Evolutionary conservation across 2,113 vertebrate genomes (phyloP).

Genomic region (Dipodomys stephensi): DNA sequence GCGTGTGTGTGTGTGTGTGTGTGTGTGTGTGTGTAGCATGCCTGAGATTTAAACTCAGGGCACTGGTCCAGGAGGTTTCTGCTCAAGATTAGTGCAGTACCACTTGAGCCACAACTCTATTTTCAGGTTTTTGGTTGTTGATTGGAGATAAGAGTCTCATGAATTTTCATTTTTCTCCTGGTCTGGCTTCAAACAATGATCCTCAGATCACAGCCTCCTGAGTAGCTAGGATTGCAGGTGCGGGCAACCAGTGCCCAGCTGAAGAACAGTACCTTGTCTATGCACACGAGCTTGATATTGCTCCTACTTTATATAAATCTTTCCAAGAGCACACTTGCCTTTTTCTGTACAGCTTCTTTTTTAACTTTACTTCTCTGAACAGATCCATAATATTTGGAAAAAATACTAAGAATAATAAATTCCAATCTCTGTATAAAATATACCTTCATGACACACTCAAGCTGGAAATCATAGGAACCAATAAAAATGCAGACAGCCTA

Average conservation of each 20-base stretch:
- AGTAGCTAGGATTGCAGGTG: too few species aligned
- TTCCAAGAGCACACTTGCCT: conserved; percentile 19
- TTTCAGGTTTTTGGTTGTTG: too few species aligned
- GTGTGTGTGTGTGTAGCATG: too few species aligned
- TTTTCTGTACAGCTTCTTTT: conserved; percentile 67
- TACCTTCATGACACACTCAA: conserved; percentile 69
- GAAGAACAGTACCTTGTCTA: conserved; percentile 52
- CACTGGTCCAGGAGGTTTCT: too few species aligned
- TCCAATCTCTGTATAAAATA: conserved; percentile 79
- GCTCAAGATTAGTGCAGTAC: too few species aligned
- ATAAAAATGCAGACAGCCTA: conserved; percentile 80
- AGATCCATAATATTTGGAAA: conserved; percentile 63
- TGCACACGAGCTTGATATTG: conserved; percentile 45
- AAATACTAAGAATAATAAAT: conserved; percentile 81
- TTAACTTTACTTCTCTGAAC: conserved; percentile 74
- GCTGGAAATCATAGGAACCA: conserved; percentile 79
- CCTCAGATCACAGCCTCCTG: too few species aligned
- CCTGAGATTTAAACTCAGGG: too few species aligned
- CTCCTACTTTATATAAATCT: conserved; percentile 62
- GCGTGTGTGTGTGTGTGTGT: too few species aligned
- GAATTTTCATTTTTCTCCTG: too few species aligned
- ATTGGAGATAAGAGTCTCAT: too few species aligned
- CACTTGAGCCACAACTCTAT: too few species aligned
- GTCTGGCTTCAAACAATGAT: not conserved
- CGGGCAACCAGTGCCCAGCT: too few species aligned